These are phyloP conservation scores for Habrosyne pyritoides DNA, from an alignment of 2,888 invertebrate genomes.

Conservation along the genomic window DNA sequence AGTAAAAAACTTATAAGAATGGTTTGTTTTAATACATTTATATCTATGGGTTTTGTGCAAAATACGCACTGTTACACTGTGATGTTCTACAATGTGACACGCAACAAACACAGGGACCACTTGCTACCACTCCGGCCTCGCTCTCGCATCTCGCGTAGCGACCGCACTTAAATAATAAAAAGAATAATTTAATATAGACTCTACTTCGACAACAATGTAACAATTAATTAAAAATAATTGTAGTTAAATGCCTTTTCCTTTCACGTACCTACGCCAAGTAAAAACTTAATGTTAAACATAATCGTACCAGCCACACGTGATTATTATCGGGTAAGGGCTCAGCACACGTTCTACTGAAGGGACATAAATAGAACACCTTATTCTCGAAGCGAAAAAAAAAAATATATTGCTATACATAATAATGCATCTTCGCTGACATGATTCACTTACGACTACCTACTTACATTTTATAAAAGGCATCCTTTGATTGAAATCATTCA, in stretches of 20 bases:
- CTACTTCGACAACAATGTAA: constrained; percentile 77
- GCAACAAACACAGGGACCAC: not conserved
- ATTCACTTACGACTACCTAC: constrained; percentile 77
- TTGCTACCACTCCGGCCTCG: constrained; percentile 29
- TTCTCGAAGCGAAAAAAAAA: constrained; percentile 63
- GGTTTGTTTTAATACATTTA: constrained; percentile 1
- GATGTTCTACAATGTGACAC: constrained; percentile 1
- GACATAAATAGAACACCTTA: constrained; percentile 59
- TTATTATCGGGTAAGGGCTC: constrained; percentile 48
- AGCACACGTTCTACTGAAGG: constrained; percentile 51
- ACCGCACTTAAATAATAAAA: constrained; percentile 60
- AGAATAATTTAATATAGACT: constrained; percentile 79
- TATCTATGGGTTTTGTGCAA: not conserved
- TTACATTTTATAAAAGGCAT: constrained; percentile 80
- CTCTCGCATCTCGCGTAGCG: constrained; percentile 35
- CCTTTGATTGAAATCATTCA: constrained; percentile 69
- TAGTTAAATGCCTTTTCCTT: constrained; percentile 73
- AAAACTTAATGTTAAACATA: constrained; percentile 55
- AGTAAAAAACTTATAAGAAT: constrained; percentile 14
- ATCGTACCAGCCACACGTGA: constrained; percentile 40
- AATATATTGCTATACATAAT: constrained; percentile 67
- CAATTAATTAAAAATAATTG: constrained; percentile 70
- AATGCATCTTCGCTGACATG: constrained; percentile 61
- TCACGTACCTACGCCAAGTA: constrained; percentile 46
- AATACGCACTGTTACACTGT: not conserved